These are phyloP conservation scores for Lasioglossum villosulum DNA, from an alignment of 2,888 invertebrate species.

Conservation along the genomic window DNA sequence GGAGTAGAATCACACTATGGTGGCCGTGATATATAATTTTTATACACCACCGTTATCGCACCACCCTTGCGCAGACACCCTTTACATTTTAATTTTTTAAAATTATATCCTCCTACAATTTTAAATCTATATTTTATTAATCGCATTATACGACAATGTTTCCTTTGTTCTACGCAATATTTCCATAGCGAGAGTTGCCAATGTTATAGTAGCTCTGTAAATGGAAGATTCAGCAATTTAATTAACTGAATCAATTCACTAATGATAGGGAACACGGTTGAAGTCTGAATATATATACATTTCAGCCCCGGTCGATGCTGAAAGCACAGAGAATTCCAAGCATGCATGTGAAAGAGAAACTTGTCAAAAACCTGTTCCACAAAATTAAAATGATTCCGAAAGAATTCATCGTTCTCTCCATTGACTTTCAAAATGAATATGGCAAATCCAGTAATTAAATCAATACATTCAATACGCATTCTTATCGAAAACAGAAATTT, in stretches of 20 bases:
- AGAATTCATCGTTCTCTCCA: too few species aligned
- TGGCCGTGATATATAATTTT: too few species aligned
- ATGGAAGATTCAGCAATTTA: conserved; percentile 56
- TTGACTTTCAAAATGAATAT: background rate
- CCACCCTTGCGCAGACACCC: background rate
- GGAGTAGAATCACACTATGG: too few species aligned
- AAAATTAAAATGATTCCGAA: too few species aligned
- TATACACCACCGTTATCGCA: too few species aligned
- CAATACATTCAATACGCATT: too few species aligned
- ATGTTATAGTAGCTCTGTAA: conserved; percentile 19
- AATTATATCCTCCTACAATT: background rate
- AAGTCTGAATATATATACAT: conserved; percentile 27
- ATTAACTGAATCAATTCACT: conserved; percentile 52
- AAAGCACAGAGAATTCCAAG: conserved; percentile 38
- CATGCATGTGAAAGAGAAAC: background rate
- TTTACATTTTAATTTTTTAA: background rate
- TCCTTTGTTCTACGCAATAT: background rate
- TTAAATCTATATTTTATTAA: background rate
- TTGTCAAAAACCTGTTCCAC: too few species aligned
- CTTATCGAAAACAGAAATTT: too few species aligned
- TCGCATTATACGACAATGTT: background rate
- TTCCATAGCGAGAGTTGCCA: background rate
- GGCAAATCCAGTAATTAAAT: background rate
- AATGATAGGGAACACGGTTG: conserved; percentile 47
- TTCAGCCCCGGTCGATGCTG: background rate